Base-by-base conservation (phyloP, 2,113 vertebrate genomes). In the Callochromis pleurospilus region DNA sequence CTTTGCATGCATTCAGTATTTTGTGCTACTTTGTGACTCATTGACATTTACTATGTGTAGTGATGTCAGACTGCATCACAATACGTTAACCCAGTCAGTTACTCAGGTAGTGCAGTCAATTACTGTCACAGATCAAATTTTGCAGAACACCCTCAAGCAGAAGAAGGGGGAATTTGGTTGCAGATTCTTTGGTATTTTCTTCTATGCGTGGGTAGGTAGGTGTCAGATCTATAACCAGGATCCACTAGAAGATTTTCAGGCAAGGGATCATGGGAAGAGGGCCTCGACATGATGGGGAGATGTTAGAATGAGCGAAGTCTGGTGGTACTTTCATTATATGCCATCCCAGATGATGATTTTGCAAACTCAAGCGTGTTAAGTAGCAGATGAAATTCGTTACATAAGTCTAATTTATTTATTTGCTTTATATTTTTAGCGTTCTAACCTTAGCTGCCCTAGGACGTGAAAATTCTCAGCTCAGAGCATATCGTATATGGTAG, bases 1-100 rank as follows among this genome's bases (percentile, higher is more conserved):
- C 91, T 51, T 17, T 3, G 56, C 75, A 82, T 82, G 83, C 53
- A 92, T 82, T 90, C 75, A 82, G 81, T 86, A 83, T 90, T 88
- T 82, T 88, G 80, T 91, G 88, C 82, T 82, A 80, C 80, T 89
- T 90, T 89, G 86, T 95, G 92, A 94, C 56, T 93, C 93, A 93
- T 85, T 87, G 84, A 55, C 84, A 90, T 86, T 88, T 90, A 90
- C 70, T 88, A 80, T 91, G 70, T 62, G 83, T 47, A 73, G 68
- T 29, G 89, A 85, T 87, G 88, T 82, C 68, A 77, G 31, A 84
- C 42, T 33, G 73, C 80, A 70, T 86, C 68, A 86, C 15, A 38
- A 31, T 65, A 81, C 24, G 24, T 86, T 54, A 56, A 86, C 31
- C 73, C 40, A 21, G 33, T 33, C 26, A 26, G 14, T 33, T 47